Conservation (phyloP, 1,140 invertebrate species). For the Lycorma delicatula region DNA sequence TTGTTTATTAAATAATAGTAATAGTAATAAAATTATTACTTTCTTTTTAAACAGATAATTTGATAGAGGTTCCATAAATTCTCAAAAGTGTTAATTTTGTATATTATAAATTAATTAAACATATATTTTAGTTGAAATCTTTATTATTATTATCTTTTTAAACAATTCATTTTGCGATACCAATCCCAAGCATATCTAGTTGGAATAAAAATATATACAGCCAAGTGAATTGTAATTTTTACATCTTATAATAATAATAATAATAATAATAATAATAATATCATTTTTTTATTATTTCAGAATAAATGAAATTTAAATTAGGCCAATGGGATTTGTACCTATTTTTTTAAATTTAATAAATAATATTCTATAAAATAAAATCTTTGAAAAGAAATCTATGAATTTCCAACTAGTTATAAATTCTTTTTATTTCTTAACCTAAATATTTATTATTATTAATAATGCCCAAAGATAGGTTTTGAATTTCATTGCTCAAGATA, state of each 20-base stretch:
- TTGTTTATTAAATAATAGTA: not conserved
- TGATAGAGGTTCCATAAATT: too few species aligned
- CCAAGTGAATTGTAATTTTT: too few species aligned
- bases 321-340: too few species aligned
- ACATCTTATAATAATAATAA: too few species aligned
- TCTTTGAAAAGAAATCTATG: too few species aligned
- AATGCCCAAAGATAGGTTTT: slow-evolving; percentile 20
- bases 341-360: too few species aligned
- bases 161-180: slow-evolving; percentile 6
- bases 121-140: slow-evolving; percentile 8
- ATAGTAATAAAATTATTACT: slow-evolving; percentile 8
- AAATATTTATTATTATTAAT: slow-evolving; percentile 21
- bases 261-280: too few species aligned
- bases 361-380: too few species aligned
- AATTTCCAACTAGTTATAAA: slow-evolving; percentile 19
- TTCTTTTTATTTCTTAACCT: slow-evolving; percentile 19
- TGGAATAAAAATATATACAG: too few species aligned
- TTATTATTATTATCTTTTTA: not conserved
- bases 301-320: too few species aligned
- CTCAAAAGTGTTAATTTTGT: slow-evolving; percentile 19
- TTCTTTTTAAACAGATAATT: too few species aligned
- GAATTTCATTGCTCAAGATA: slow-evolving; percentile 19
- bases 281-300: too few species aligned
- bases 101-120: slow-evolving; percentile 19
- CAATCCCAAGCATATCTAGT: slow-evolving; percentile 5